These are phyloP conservation scores for Pomatorhinus ruficollis DNA, from an alignment of 2,113 vertebrate species.

Conservation along the genomic window DNA sequence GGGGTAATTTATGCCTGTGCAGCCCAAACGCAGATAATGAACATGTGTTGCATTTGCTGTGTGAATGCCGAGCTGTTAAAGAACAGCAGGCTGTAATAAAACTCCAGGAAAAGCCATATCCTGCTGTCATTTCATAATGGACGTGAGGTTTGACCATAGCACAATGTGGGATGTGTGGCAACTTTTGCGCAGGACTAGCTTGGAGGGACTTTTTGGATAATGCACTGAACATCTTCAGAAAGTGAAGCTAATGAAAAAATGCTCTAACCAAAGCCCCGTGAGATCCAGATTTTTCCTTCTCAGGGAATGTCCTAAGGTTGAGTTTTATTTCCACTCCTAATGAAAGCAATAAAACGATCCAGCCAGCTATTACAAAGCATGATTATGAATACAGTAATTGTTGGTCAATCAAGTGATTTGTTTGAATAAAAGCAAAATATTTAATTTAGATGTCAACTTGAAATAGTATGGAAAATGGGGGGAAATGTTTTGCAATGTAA, in stretches of 20 bases:
- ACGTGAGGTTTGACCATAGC: background rate
- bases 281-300: conserved; percentile 18
- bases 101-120: background rate
- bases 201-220: background rate
- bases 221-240: background rate
- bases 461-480: background rate
- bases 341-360: conserved; percentile 10
- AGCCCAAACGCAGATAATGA: background rate
- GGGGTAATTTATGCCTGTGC: background rate
- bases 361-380: background rate
- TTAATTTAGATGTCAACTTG: conserved; percentile 18
- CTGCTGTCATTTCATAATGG: background rate
- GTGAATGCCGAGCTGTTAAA: background rate
- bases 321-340: conserved; percentile 14
- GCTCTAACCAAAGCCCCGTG: background rate
- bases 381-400: conserved; percentile 9
- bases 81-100: background rate
- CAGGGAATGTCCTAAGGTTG: background rate
- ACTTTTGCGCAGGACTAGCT: background rate
- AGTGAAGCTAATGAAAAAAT: conserved; percentile 11
- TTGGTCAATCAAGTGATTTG: background rate
- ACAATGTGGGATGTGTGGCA: background rate
- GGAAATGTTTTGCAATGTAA: background rate
- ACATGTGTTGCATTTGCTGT: background rate
- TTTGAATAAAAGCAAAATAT: background rate